A percentile compares a stretch with the other conserved stretches of the same genome.
These are phyloP conservation scores for Drosophila setifemur DNA, from an alignment of 1,140 invertebrate species.

Conservation along the genomic window DNA sequence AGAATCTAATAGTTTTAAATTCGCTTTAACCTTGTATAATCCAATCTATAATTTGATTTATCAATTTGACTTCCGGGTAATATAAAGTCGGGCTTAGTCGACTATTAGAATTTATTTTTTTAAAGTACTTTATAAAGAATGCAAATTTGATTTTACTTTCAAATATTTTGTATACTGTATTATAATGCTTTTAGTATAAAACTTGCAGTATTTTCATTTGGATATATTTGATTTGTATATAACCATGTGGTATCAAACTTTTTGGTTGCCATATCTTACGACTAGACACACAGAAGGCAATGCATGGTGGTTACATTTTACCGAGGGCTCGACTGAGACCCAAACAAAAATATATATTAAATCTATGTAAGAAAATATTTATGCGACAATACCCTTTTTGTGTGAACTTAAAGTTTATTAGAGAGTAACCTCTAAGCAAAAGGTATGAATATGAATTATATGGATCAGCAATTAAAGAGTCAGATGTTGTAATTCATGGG, in stretches of 20 bases:
- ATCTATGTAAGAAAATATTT: conserved; percentile 29
- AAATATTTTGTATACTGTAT: conserved; percentile 15
- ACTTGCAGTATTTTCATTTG: conserved; percentile 34
- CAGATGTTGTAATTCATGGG: conserved; percentile 14
- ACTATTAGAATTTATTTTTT: conserved; percentile 1
- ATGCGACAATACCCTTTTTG: conserved; percentile 61
- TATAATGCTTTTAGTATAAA: conserved; percentile 15
- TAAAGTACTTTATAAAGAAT: neutral
- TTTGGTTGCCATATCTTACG: conserved; percentile 12
- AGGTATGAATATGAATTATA: conserved; percentile 19
- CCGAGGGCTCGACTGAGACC: neutral
- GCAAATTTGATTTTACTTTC: neutral
- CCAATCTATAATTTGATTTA: too few species aligned
- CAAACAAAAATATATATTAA: conserved; percentile 8
- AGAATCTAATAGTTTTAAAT: too few species aligned
- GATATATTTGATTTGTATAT: conserved; percentile 27
- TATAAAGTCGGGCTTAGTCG: neutral
- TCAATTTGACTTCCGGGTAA: neutral
- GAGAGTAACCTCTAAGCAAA: conserved; percentile 22
- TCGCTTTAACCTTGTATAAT: too few species aligned
- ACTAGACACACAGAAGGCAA: conserved; percentile 29
- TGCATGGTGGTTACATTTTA: conserved; percentile 28
- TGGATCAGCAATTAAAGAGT: conserved; percentile 27
- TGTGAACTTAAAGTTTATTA: conserved; percentile 36
- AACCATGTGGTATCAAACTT: neutral